Evolutionary conservation across 1,140 invertebrate genomes (phyloP).

Genomic region (Xylocopa sonorina): DNA sequence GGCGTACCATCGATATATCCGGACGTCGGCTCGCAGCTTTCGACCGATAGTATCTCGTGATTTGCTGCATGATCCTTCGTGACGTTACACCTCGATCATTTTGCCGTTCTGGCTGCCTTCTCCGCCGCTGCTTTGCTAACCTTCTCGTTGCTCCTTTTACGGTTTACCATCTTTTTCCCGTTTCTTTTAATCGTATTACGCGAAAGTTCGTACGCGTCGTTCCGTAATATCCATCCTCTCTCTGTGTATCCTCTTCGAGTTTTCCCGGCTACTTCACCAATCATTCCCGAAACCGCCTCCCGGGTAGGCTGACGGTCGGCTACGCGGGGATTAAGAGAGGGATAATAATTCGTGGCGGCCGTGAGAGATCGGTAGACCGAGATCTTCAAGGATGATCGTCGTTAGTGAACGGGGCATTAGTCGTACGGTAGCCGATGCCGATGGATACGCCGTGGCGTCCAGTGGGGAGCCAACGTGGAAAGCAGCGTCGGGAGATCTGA

Average conservation of each 20-base stretch:
- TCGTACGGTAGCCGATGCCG: slow-evolving; percentile 76
- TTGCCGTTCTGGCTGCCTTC: neutral
- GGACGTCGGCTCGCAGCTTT: slow-evolving; percentile 12
- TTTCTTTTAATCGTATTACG: neutral
- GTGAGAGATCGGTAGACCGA: slow-evolving; percentile 65
- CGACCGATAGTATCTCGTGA: slow-evolving; percentile 51
- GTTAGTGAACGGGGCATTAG: slow-evolving; percentile 71
- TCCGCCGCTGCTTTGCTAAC: neutral
- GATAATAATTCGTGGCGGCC: slow-evolving; percentile 67
- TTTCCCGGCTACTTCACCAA: neutral
- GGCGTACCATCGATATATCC: slow-evolving; percentile 55
- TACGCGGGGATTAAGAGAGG: slow-evolving; percentile 55
- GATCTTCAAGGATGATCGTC: slow-evolving; percentile 71
- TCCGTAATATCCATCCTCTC: no score
- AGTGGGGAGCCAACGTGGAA: slow-evolving; percentile 58
- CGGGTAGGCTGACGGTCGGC: slow-evolving; percentile 14
- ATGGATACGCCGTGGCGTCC: slow-evolving; percentile 62
- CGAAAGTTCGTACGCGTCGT: neutral
- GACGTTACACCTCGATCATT: slow-evolving; percentile 12
- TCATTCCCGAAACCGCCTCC: neutral
- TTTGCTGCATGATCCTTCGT: slow-evolving; percentile 41
- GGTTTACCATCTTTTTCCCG: no score
- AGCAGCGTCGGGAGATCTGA: slow-evolving; percentile 69
- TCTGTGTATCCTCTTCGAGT: no score
- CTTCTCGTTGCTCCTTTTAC: neutral